Evolutionary conservation across 2,888 invertebrate species (phyloP), one percentile per base, ranked within the genome.

Genomic region (Drosophila crucigera): DNA sequence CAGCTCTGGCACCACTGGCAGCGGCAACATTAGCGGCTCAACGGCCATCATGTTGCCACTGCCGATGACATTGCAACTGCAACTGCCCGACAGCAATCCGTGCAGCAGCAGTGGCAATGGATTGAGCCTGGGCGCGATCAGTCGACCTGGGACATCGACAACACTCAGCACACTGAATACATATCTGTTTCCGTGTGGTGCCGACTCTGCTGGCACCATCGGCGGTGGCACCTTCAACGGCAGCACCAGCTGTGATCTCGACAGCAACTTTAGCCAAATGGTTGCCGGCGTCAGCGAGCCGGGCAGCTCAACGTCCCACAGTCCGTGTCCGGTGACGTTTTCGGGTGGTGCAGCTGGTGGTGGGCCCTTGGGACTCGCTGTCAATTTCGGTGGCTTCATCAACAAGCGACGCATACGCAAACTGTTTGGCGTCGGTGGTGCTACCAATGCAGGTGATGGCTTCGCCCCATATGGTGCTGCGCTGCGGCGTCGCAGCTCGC

Each of bases 241-340:
- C 75, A 92, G 91, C 77, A 82, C 83, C 71, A 92, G 92, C 60
- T 92, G 91, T 68, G 92, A 92, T 64, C 84, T 92, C 65, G 93
- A 93, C 71, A 92, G 92, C 82, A 92, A 92, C 52, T 93, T 92
- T 53, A 93, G 93, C 65, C 92, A 92, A 70, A 92, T 93, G 91
- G 92, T 92, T 14, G 93, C 91, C 31, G 92, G 91, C 66, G 87
- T 84, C 55, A 82, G 80, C 22, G 83, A 75, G 3, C 82, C 58
- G 7, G 83, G 83, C 73, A 86, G 90, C 63, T 79, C 77, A 2
- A 50, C 70, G 1, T 68, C 65, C 0, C 79, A 77, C 30, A 83
- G 79, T 58, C 79, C 78, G 1, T 58, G 76, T 25, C 62, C 68
- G 9, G 41, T 43, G n/a, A 4, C 37, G 9, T 67, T 55, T 30